Evolutionary conservation across 2,113 vertebrate genomes (phyloP).

Genomic region (Cyprinodon variegatus): DNA sequence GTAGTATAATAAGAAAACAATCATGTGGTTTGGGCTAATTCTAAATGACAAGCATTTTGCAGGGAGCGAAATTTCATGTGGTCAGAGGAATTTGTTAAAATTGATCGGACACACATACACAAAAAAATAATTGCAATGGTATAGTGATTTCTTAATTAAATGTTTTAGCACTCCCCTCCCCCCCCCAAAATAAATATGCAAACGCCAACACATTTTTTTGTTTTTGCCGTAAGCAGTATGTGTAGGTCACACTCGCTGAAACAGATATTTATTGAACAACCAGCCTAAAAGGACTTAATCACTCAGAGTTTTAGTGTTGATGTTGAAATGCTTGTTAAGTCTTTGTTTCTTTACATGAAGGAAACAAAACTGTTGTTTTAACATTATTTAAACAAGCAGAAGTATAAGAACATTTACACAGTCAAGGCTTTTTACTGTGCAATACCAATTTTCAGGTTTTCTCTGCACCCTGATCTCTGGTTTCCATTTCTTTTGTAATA

Average conservation of each 20-base stretch:
- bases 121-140: neutral
- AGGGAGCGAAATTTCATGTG: neutral
- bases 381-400: neutral
- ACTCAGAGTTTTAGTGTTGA: conserved; percentile 2
- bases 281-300: conserved; percentile 7
- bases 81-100: neutral
- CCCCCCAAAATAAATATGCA: conserved; percentile 6
- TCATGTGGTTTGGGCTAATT: neutral
- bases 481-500: neutral
- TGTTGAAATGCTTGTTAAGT: neutral
- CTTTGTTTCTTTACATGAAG: neutral
- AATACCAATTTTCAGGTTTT: neutral
- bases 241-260: conserved; percentile 16
- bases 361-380: neutral
- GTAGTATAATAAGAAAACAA: neutral
- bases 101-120: neutral
- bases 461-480: neutral
- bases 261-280: conserved; percentile 10
- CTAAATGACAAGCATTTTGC: neutral
- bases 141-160: neutral
- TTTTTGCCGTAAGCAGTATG: neutral
- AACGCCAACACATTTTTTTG: neutral
- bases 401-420: neutral
- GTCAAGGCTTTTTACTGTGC: neutral
- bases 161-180: neutral